Conservation (phyloP, 2,113 vertebrate genomes). For the Zosterops japonicus region DNA sequence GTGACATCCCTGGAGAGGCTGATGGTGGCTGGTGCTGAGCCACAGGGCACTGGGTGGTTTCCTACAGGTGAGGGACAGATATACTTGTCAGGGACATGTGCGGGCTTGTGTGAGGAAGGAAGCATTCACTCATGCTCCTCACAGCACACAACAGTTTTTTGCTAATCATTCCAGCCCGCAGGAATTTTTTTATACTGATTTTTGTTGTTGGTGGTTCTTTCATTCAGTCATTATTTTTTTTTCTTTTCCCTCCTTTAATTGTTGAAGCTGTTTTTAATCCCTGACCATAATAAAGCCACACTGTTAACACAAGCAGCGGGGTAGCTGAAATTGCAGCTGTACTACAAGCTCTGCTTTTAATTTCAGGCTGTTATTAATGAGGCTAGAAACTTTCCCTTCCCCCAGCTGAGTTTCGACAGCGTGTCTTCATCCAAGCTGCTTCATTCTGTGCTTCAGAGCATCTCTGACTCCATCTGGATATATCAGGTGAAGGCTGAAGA, state of each 20-base stretch:
- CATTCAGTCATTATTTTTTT: neutral
- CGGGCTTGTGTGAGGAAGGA: neutral
- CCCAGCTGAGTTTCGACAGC: neutral
- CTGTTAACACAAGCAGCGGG: constrained; percentile 58
- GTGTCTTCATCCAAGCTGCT: neutral
- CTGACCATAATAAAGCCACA: constrained; percentile 60
- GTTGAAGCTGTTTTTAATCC: constrained; percentile 58
- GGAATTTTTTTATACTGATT: constrained; percentile 38
- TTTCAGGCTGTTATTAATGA: constrained; percentile 55
- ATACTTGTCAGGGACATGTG: neutral
- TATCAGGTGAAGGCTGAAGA: neutral
- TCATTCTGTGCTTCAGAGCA: neutral
- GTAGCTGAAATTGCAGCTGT: constrained; percentile 40
- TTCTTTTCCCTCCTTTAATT: constrained; percentile 14
- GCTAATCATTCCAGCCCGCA: constrained; percentile 23
- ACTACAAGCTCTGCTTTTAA: constrained; percentile 59
- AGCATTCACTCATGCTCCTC: constrained; percentile 6
- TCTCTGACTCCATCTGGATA: neutral
- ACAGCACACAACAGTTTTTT: neutral
- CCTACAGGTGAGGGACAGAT: neutral
- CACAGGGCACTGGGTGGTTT: neutral
- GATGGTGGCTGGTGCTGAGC: neutral
- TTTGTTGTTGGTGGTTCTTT: constrained; percentile 16
- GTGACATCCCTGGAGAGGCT: neutral
- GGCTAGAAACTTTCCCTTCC: constrained; percentile 12